These are phyloP conservation scores for Ichneumoninae sp. DNA, from an alignment of 2,888 invertebrate species.

Conservation along the genomic window DNA sequence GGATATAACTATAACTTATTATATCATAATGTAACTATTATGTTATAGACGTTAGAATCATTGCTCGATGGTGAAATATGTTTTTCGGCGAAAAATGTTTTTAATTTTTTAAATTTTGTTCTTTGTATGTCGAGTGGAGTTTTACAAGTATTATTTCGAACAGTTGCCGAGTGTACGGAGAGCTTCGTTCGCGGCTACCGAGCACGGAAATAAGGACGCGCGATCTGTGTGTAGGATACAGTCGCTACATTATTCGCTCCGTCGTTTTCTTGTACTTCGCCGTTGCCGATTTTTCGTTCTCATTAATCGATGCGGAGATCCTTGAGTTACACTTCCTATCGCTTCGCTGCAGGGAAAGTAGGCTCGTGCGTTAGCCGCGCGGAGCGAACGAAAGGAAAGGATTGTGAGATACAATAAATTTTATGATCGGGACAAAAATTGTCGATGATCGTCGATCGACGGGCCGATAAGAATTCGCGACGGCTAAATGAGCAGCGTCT, in stretches of 20 bases:
- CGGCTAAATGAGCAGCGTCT: background rate
- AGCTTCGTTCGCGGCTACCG: slow-evolving; percentile 3
- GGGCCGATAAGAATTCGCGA: background rate
- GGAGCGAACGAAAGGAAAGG: background rate
- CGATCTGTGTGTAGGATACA: background rate
- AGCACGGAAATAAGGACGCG: slow-evolving; percentile 16
- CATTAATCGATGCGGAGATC: slow-evolving; percentile 46
- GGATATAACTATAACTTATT: no score
- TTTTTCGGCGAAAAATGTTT: no score
- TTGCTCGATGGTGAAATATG: no score
- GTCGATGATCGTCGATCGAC: background rate
- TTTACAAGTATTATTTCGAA: background rate
- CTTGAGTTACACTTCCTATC: slow-evolving; percentile 30
- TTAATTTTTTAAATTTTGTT: background rate
- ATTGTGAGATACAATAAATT: background rate
- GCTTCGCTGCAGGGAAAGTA: slow-evolving; percentile 11
- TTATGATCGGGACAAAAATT: background rate
- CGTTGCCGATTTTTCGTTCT: slow-evolving; percentile 59
- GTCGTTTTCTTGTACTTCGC: slow-evolving; percentile 39
- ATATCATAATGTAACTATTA: no score
- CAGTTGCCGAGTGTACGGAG: background rate
- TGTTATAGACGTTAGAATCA: no score
- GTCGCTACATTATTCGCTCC: slow-evolving; percentile 3
- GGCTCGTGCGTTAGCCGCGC: background rate
- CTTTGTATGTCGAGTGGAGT: background rate